These are phyloP conservation scores for Nomada ruficornis DNA, from an alignment of 2,888 invertebrate genomes.

Conservation along the genomic window DNA sequence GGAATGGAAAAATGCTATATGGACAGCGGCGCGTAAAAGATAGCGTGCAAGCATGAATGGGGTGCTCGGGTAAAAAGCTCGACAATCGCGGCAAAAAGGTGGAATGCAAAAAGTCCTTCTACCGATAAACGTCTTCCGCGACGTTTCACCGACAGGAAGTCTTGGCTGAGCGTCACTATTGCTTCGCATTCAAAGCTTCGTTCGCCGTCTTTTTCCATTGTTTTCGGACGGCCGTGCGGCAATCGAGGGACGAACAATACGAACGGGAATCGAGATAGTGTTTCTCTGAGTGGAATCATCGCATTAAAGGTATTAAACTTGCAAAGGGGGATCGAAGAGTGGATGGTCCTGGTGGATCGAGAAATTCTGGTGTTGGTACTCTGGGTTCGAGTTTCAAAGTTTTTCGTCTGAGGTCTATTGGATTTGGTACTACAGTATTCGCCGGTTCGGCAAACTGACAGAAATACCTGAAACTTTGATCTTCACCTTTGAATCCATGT, in stretches of 20 bases:
- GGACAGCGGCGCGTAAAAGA: constrained; percentile 37
- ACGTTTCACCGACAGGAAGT: constrained; percentile 27
- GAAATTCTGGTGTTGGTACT: too few relatives aligned
- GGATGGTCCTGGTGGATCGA: too few relatives aligned
- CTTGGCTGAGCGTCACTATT: constrained; percentile 29
- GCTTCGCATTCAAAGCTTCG: constrained; percentile 46
- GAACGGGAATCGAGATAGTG: background rate
- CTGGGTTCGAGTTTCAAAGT: too few relatives aligned
- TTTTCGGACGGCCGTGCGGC: constrained; percentile 1
- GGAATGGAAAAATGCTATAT: constrained; percentile 58
- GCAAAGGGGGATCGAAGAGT: background rate
- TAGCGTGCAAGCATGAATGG: constrained; percentile 34
- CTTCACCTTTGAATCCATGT: too few relatives aligned
- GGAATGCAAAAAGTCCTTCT: constrained; percentile 55
- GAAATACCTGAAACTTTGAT: too few relatives aligned
- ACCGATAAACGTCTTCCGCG: constrained; percentile 48
- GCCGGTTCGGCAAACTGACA: too few relatives aligned
- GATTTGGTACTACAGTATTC: too few relatives aligned
- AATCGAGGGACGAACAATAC: background rate
- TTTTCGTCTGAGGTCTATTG: too few relatives aligned
- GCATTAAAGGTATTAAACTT: background rate
- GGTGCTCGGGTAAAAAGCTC: constrained; percentile 57
- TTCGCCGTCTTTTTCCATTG: constrained; percentile 12
- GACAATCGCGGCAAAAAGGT: constrained; percentile 62
- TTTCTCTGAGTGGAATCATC: constrained; percentile 8